phyloP scores from a whole-genome alignment of 2,888 invertebrate genomes.

The Parthenolecanium corni region DNA sequence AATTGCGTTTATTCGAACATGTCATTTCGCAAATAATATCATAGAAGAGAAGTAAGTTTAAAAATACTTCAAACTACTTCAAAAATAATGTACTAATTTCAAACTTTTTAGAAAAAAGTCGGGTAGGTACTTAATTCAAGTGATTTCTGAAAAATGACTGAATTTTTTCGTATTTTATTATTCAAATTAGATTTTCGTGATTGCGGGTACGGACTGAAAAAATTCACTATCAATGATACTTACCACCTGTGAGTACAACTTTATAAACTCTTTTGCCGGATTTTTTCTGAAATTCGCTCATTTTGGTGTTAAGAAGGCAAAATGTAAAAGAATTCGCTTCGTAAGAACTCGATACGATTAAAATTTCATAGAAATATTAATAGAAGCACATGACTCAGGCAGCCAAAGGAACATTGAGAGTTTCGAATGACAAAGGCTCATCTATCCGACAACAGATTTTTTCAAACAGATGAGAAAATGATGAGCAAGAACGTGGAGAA shows the following conservation, averaged over 20 bases:
- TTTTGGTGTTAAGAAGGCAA: neutral
- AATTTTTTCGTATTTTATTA: too few relatives aligned
- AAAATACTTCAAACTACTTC: neutral
- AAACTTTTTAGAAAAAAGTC: neutral
- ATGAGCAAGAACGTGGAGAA: too few relatives aligned
- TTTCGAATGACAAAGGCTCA: too few relatives aligned
- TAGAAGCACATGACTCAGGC: neutral
- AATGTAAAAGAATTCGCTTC: neutral
- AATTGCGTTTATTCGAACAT: too few relatives aligned
- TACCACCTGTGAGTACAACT: slow-evolving; percentile 81
- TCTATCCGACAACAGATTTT: too few relatives aligned
- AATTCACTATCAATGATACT: slow-evolving; percentile 38
- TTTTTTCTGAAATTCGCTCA: slow-evolving; percentile 6
- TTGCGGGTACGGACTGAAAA: neutral
- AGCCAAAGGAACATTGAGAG: neutral
- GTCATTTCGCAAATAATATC: neutral
- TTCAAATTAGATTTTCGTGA: too few relatives aligned
- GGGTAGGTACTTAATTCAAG: neutral
- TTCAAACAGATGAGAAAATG: too few relatives aligned
- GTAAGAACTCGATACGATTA: too few relatives aligned
- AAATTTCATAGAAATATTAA: neutral
- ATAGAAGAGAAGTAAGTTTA: neutral
- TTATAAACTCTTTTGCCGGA: slow-evolving; percentile 58
- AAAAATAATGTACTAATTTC: neutral
- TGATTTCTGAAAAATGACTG: neutral